phyloP scores from a whole-genome alignment of 2,888 invertebrate genomes.

The Ormyrus rosae region DNA sequence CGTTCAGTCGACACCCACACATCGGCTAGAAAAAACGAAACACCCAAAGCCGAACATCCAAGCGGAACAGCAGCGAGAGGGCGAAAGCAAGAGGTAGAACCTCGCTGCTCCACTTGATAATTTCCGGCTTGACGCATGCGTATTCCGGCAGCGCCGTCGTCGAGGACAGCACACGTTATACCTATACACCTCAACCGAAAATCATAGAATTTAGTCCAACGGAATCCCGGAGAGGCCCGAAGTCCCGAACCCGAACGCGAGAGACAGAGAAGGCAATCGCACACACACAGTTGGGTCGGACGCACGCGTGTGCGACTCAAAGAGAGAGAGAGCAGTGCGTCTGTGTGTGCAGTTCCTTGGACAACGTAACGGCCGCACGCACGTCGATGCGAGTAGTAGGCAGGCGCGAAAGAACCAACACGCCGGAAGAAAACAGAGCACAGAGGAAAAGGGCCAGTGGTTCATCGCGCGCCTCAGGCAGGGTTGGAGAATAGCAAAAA shows the following conservation, averaged over 20 bases:
- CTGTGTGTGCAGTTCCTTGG: conserved; percentile 5
- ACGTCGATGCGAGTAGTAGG: not conserved
- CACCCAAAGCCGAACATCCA: not conserved
- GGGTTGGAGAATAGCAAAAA: no score
- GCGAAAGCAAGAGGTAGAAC: not conserved
- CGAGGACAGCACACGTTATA: not conserved
- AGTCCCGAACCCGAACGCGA: not conserved
- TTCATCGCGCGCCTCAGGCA: not conserved
- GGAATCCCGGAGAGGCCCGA: conserved; percentile 64
- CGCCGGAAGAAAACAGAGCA: no score
- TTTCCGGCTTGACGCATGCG: conserved; percentile 72
- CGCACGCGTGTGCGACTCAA: no score
- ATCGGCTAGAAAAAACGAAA: not conserved
- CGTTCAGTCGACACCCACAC: no score
- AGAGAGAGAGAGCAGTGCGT: not conserved
- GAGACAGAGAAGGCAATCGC: not conserved
- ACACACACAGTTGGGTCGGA: no score
- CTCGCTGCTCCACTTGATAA: conserved; percentile 57
- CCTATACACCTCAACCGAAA: conserved; percentile 60
- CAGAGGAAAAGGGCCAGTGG: not conserved
- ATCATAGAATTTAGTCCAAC: conserved; percentile 72
- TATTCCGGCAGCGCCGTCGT: conserved; percentile 55
- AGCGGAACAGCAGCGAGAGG: not conserved
- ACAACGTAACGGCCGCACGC: not conserved
- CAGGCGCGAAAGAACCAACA: not conserved